Base-by-base conservation (phyloP, 2,888 invertebrate genomes). In the Neoscelio sp. region DNA sequence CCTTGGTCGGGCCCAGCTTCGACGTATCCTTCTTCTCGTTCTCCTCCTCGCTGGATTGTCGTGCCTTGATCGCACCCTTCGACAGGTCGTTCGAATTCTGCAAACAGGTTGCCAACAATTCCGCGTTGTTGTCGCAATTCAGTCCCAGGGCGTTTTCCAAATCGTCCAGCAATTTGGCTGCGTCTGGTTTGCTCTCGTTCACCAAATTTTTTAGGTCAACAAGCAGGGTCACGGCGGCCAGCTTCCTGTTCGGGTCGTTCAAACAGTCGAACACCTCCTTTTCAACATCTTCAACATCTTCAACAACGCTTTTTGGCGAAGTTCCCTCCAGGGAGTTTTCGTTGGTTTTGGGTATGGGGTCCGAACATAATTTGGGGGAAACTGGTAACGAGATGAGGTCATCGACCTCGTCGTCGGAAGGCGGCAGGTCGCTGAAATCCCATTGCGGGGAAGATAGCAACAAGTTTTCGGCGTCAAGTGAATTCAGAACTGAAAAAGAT, bases 161-260 rank as follows among this genome's bases (percentile, higher is more conserved):
- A 82, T 88, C 86, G 56, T 85, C 80, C 23, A 90, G 68, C 23
- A 90, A 80, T 67, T 86, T 84, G 35, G 79, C 81, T 2, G 87
- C 88, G 42, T 88, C 81, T 0, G 83, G 74, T 80, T 89, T 90
- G 52, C 84, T 38, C 13, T 0, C 76, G 76, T 85, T 83, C 8
- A 89, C 82, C 26, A 90, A 58, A 70, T 87, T 89, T 48, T 88
- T 86, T 1, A 90, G 81, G 56, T 90, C 87, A 48, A 85, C 58
- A 8, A 90, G 64, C 12, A 89, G 80, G n/a, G 84, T 83, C 0
- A 85, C 77, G 13, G 87, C 85, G 6, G 68, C 65, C n/a, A 81
- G 67, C 68, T 85, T 87, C 30, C 87, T 87, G 13, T 85, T 82
- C 2, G 80, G 73, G 62, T 74, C 38, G 8, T 80, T 56, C 20